These are phyloP conservation scores for Protonibea diacanthus DNA, from an alignment of 2,797 vertebrate species.

Conservation along the genomic window DNA sequence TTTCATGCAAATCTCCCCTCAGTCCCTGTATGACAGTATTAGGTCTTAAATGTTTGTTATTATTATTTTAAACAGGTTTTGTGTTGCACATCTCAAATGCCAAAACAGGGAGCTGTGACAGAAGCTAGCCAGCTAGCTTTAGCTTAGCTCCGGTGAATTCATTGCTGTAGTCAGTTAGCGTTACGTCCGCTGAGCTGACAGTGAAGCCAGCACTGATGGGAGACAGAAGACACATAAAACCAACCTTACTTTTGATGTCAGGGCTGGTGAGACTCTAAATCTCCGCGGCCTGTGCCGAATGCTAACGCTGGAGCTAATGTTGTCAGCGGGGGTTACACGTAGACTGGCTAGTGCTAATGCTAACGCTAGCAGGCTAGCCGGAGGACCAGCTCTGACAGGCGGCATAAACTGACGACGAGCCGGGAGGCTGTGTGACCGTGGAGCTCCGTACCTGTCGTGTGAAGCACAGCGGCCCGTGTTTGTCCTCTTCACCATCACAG, in stretches of 20 bases:
- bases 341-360: constrained; percentile 62
- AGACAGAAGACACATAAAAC: too few relatives aligned
- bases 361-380: constrained; percentile 57
- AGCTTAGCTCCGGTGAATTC: constrained; percentile 4
- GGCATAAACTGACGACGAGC: neutral
- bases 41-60: too few relatives aligned
- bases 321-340: constrained; percentile 71
- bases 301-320: constrained; percentile 55
- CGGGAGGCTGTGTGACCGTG: neutral
- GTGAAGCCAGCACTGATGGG: neutral
- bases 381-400: neutral
- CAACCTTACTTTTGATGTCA: neutral
- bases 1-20: accelerated
- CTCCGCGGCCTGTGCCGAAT: neutral
- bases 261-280: accelerated
- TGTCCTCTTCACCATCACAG: constrained; percentile 73
- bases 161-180: too few relatives aligned
- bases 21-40: too few relatives aligned
- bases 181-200: neutral
- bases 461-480: constrained; percentile 62
- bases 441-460: constrained; percentile 75
- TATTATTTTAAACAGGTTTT: too few relatives aligned
- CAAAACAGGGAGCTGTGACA: constrained; percentile 21
- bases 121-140: constrained; percentile 39
- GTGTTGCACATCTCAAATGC: neutral